Evolutionary conservation across 1,140 invertebrate genomes (phyloP).

Genomic region (Dendrolimus kikuchii): DNA sequence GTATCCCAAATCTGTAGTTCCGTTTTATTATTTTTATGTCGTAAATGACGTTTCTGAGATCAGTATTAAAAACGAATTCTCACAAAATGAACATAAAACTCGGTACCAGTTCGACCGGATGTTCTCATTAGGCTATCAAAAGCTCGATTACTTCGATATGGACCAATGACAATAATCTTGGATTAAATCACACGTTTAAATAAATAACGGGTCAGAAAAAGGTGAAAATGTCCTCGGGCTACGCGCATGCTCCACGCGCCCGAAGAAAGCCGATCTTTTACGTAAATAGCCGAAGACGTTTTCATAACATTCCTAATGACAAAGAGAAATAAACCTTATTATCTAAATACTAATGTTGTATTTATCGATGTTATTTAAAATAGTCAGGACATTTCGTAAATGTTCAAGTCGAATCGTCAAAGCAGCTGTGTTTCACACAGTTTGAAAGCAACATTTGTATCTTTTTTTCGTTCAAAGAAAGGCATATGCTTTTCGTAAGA

Average conservation of each 20-base stretch:
- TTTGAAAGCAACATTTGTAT: constrained; percentile 53
- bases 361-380: background rate
- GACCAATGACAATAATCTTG: constrained; percentile 23
- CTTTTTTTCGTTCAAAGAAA: constrained; percentile 29
- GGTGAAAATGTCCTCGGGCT: constrained; percentile 24
- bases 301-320: constrained; percentile 17
- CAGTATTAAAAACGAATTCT: no score
- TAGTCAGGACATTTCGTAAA: constrained; percentile 7
- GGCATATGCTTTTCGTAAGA: constrained; percentile 57
- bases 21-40: no score
- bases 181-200: constrained; percentile 26
- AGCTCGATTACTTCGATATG: constrained; percentile 17
- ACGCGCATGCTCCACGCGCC: constrained; percentile 29
- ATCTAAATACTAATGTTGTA: background rate
- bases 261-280: constrained; percentile 26
- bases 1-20: no score
- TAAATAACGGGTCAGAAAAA: constrained; percentile 23
- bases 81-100: no score
- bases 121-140: constrained; percentile 18
- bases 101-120: constrained; percentile 13
- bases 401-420: constrained; percentile 3
- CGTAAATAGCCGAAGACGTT: constrained; percentile 31
- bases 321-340: constrained; percentile 10
- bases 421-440: constrained; percentile 62
- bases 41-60: no score